These are phyloP conservation scores for Alloscopus bannaensis DNA, from an alignment of 2,888 invertebrate species.

Conservation along the genomic window DNA sequence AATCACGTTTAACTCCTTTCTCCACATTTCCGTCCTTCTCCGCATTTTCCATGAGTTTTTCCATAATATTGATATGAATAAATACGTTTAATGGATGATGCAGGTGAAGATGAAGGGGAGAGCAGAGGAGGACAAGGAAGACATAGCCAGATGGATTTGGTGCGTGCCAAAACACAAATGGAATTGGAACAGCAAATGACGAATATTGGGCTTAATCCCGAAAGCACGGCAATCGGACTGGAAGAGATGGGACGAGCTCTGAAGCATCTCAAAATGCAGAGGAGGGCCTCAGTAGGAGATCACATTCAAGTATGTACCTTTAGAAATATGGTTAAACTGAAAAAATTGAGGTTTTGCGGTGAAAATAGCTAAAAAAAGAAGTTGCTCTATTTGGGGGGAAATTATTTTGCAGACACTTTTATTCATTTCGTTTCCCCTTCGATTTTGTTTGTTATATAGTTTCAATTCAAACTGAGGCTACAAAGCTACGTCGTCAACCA, in stretches of 20 bases:
- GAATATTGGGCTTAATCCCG: conserved; percentile 63
- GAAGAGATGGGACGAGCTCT: conserved; percentile 62
- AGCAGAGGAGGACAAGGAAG: conserved; percentile 10
- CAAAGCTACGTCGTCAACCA: no score
- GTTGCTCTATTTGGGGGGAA: no score
- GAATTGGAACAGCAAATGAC: conserved; percentile 59
- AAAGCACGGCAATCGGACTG: conserved; percentile 54
- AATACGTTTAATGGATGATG: conserved; percentile 31
- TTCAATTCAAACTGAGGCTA: no score
- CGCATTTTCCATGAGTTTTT: conserved; percentile 22
- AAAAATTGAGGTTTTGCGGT: no score
- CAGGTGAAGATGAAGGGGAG: no score
- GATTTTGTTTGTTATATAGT: no score
- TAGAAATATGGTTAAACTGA: no score
- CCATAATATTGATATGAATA: conserved; percentile 39
- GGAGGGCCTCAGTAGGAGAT: conserved; percentile 31
- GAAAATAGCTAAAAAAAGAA: no score
- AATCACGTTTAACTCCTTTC: no score
- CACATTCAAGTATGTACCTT: conserved; percentile 32
- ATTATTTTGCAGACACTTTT: no score
- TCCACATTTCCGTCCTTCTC: no score
- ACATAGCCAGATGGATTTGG: conserved; percentile 52
- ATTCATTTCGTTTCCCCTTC: no score
- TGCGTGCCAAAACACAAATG: conserved; percentile 60
- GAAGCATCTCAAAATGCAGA: conserved; percentile 46